Evolutionary conservation across 2,113 vertebrate genomes (phyloP).

Genomic region (Elgaria multicarinata): DNA sequence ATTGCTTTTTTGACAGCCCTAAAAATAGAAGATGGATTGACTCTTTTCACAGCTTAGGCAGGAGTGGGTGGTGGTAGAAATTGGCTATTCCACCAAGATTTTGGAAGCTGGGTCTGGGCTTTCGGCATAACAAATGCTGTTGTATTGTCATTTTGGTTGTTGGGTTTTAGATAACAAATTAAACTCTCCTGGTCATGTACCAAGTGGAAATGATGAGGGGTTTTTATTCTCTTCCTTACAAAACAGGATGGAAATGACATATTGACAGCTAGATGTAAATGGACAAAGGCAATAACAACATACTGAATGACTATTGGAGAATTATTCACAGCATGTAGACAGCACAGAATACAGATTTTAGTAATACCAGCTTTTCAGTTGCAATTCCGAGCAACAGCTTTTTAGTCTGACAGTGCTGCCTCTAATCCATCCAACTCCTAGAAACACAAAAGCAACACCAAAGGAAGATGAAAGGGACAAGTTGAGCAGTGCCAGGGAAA

Average conservation of each 20-base stretch:
- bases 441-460: neutral
- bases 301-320: neutral
- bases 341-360: neutral
- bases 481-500: neutral
- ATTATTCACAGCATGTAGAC: neutral
- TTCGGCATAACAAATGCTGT: neutral
- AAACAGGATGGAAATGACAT: neutral
- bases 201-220: neutral
- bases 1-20: neutral
- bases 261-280: neutral
- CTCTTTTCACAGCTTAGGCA: too few species aligned
- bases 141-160: neutral
- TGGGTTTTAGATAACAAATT: neutral
- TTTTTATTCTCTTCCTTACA: neutral
- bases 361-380: neutral
- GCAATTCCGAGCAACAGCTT: neutral
- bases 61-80: fast-evolving
- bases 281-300: neutral
- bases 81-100: neutral
- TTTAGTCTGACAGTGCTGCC: neutral
- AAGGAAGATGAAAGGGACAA: neutral
- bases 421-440: neutral
- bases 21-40: too few species aligned
- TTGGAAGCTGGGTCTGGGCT: neutral
- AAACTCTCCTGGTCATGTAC: neutral